Evolutionary conservation across 2,797 vertebrate genomes (phyloP).

Genomic region (Parotocinclus haroldoi): DNA sequence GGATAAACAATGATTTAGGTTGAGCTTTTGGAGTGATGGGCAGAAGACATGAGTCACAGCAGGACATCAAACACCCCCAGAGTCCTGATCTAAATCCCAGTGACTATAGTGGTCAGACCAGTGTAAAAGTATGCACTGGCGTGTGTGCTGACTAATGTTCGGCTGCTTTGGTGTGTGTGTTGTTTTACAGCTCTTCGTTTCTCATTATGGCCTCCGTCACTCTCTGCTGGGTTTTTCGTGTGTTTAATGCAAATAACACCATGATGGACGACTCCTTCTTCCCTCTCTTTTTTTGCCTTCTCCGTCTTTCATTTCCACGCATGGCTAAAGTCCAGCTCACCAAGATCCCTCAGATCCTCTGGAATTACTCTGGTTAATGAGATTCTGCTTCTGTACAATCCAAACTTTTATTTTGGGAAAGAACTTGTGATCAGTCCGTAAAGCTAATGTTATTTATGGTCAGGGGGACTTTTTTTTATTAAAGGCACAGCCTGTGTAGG

Average conservation of each 20-base stretch:
- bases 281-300: constrained; percentile 39
- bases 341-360: not conserved
- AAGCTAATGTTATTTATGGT: no score
- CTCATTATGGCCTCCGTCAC: constrained; percentile 32
- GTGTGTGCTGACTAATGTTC: no score
- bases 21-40: no score
- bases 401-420: constrained; percentile 3
- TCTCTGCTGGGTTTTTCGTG: constrained; percentile 36
- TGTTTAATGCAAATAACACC: constrained; percentile 62
- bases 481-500: no score
- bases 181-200: constrained; percentile 31
- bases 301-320: constrained; percentile 66
- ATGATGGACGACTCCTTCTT: constrained; percentile 60
- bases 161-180: no score
- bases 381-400: not conserved
- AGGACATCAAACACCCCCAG: no score
- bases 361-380: constrained; percentile 11
- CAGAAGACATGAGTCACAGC: no score
- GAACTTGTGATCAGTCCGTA: not conserved
- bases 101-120: no score
- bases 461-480: no score
- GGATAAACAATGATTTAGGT: no score
- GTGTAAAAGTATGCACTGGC: no score
- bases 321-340: constrained; percentile 56
- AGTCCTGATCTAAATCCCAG: no score